Evolutionary conservation across 2,888 invertebrate species (phyloP), one percentile per base, ranked within the genome.

Genomic region (Tipula vernalis): DNA sequence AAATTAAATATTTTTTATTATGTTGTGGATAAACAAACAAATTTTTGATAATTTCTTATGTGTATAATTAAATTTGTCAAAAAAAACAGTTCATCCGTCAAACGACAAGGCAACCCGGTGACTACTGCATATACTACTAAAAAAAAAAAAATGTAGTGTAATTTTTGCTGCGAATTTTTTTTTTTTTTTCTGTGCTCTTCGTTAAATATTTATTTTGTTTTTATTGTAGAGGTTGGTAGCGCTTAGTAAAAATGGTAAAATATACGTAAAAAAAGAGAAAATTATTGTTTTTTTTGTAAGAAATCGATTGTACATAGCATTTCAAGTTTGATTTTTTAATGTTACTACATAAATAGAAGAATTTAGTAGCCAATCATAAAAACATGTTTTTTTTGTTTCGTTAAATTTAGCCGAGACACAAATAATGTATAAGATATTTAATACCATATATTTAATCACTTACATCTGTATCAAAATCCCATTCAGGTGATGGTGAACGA

Each of bases 401-500:
- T 86, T 42, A 85, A 85, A 18, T 42, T 42, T 86, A 86, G 36
- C n/a, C 36, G 36, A 28, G 47, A 28, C 28, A 28, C 36, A 47
- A 86, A 86, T 44, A 44, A 44, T 44, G 44, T 44, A 44, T 44
- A 6, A 10, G n/a, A 36, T 86, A 51, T 57, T 86, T 39, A 5
- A 42, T 18, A 41, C 5, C 36, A 42, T 5, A 57, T 83, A 42
- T 41, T 57, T 36, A 18, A n/a, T 39, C 8, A 87, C 88, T 88
- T 87, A 88, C 88, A 84, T 91, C 91, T 88, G 90, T 91, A 89
- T 91, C 91, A 88, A 92, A 92, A 89, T 92, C 92, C 92, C 92
- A 92, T 88, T 92, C 92, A 5, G 91, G 91, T 36, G 91, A 91
- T 83, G 91, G 91, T n/a, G 91, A 91, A 86, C 91, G 91, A n/a